Evolutionary conservation across 2,113 vertebrate genomes (phyloP).

Genomic region (Limnothrissa miodon): DNA sequence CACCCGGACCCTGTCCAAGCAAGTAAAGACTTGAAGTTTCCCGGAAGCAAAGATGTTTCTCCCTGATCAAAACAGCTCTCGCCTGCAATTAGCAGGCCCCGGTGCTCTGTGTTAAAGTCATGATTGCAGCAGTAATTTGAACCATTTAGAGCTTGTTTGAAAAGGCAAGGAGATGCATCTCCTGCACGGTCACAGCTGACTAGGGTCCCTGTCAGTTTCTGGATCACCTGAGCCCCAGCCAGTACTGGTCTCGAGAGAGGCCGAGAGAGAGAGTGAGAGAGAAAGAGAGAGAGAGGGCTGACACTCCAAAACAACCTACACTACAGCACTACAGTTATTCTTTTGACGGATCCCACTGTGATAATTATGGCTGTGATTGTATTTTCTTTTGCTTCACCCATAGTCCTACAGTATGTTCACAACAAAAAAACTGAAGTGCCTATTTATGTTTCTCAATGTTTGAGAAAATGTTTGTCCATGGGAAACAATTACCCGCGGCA

Average conservation of each 20-base stretch:
- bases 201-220: not conserved
- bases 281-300: not conserved
- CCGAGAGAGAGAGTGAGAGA: not conserved
- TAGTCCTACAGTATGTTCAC: not conserved
- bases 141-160: slow-evolving; percentile 55
- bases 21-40: slow-evolving; percentile 35
- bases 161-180: slow-evolving; percentile 11
- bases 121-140: slow-evolving; percentile 74
- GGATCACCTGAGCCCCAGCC: not conserved
- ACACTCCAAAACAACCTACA: not conserved
- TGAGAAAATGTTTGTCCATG: slow-evolving; percentile 5
- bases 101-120: slow-evolving; percentile 72
- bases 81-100: slow-evolving; percentile 70
- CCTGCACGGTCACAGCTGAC: slow-evolving; percentile 12
- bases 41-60: slow-evolving; percentile 59
- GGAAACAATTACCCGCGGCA: not conserved
- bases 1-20: not conserved
- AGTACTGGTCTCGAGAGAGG: not conserved
- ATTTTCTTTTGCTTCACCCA: not conserved
- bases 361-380: slow-evolving; percentile 9
- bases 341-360: not conserved
- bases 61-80: slow-evolving; percentile 70
- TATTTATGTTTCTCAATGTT: slow-evolving; percentile 10
- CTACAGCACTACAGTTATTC: not conserved
- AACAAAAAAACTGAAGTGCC: not conserved